phyloP scores from a whole-genome alignment of 2,797 vertebrate species.

The Platyrinchus mystaceus region DNA sequence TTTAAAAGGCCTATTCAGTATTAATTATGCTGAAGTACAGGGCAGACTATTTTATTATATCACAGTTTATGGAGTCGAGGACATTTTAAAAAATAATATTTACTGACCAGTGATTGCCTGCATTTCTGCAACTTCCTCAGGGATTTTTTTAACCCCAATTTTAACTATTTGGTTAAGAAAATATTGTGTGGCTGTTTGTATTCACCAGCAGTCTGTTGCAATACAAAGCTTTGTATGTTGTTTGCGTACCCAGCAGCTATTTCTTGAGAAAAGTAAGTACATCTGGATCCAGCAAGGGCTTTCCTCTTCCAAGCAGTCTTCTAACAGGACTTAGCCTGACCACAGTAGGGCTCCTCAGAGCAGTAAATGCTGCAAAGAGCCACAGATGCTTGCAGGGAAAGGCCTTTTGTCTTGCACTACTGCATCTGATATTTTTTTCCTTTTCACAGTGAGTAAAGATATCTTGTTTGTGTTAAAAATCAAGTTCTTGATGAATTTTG shows the following conservation, averaged over 20 bases:
- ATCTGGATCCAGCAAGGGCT: background rate
- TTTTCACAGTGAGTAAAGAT: background rate
- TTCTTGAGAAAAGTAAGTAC: background rate
- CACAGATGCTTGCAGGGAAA: constrained; percentile 7
- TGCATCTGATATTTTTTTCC: background rate
- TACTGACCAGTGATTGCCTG: background rate
- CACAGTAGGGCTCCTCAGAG: background rate
- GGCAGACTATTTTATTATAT: background rate
- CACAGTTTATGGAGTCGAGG: background rate
- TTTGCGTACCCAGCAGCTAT: constrained; percentile 4
- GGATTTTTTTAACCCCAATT: background rate
- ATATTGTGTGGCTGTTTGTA: background rate
- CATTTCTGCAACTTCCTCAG: background rate
- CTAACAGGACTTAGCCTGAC: background rate
- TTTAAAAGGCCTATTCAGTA: background rate
- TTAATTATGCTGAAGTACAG: constrained; percentile 10
- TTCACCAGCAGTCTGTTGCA: background rate
- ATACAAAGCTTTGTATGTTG: background rate
- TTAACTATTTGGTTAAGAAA: background rate
- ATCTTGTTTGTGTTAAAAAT: background rate
- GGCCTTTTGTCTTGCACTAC: constrained; percentile 7
- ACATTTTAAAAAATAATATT: background rate
- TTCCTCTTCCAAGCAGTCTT: background rate
- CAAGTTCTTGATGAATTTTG: background rate
- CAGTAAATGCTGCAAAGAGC: background rate